Evolutionary conservation across 2,797 vertebrate species (phyloP), one percentile per base, ranked within the genome.

Genomic region (Coregonus sp.): DNA sequence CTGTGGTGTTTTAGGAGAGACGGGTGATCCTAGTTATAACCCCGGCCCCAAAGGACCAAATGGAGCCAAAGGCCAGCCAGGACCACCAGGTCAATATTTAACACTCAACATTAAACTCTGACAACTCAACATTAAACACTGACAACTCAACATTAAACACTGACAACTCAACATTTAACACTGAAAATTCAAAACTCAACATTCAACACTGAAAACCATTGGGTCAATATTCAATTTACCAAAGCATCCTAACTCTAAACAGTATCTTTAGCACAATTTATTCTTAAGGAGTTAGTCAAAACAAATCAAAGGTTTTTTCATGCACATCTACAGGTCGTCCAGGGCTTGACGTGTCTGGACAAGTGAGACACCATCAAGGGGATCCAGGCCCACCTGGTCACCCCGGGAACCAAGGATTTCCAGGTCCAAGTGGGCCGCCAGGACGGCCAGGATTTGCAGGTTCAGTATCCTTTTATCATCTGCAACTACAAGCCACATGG

Each of bases 311-410:
- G 74, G 67, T 15, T 1, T 79, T 14, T 79, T 0, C 12, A 73
- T 2, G 76, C 16, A 2, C 80, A 7, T 18, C 1, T 37, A 4
- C 61, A 92, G 91, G 92, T 5, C 0, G 0, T 0, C 91, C 87
- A 77, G 89, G 91, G 63, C 87, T 93, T 72, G 90, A 93, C 40
- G 75, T 79, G 76, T 82, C 86, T 75, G 85, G 81, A 66, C 73
- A 75, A 59, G 86, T 75, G n/a, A 87, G 89, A 68, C 75, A 91
- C 75, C 75, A 94, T 70, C 93, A 93, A 89, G 96, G 95, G 81
- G 88, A 92, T 65, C 81, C 83, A 74, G 97, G 97, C 61, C 29
- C 83, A 14, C 91, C 88, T 80, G 97, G 97, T 65, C 81, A 84
- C 47, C 79, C 84, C 70, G 97, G 97, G 51, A 80, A 88, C 75